Evolutionary conservation across 1,140 invertebrate genomes (phyloP).

Genomic region (Leptestheria dahalacensis): DNA sequence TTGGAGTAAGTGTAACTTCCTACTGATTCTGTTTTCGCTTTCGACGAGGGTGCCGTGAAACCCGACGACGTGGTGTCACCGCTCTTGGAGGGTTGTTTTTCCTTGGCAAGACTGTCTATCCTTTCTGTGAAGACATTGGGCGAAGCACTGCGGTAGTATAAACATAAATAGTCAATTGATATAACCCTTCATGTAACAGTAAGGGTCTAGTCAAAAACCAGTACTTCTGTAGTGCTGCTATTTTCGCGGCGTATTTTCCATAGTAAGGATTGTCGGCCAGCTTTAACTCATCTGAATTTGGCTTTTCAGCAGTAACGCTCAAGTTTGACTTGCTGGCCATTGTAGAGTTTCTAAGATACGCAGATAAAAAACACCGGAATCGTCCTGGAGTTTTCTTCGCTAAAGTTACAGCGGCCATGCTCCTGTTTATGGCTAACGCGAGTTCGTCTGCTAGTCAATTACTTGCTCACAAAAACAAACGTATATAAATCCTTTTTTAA

Average conservation of each 20-base stretch:
- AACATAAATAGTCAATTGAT: background rate
- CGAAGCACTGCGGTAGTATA: slow-evolving; percentile 37
- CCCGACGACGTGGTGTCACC: slow-evolving; percentile 16
- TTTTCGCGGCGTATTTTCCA: slow-evolving; percentile 64
- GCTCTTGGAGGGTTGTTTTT: slow-evolving; percentile 29
- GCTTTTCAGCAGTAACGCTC: background rate
- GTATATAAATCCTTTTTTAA: too few species aligned
- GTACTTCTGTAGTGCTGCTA: slow-evolving; percentile 50
- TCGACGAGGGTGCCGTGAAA: slow-evolving; percentile 22
- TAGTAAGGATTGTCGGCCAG: slow-evolving; percentile 55
- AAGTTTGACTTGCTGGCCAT: too few species aligned
- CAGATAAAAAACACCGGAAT: too few species aligned
- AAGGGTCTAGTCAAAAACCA: too few species aligned
- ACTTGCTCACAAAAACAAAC: too few species aligned
- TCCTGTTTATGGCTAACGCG: too few species aligned
- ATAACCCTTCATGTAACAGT: background rate
- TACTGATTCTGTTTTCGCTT: slow-evolving; percentile 3
- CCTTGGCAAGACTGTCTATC: slow-evolving; percentile 38
- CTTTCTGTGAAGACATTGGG: slow-evolving; percentile 49
- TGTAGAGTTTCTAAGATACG: too few species aligned
- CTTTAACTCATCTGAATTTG: background rate
- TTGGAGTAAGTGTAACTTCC: slow-evolving; percentile 26
- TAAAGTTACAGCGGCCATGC: too few species aligned
- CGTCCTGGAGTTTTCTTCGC: too few species aligned
- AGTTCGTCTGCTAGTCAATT: too few species aligned